phyloP scores from a whole-genome alignment of 2,113 vertebrate species.

The Lampris megalopsis region DNA sequence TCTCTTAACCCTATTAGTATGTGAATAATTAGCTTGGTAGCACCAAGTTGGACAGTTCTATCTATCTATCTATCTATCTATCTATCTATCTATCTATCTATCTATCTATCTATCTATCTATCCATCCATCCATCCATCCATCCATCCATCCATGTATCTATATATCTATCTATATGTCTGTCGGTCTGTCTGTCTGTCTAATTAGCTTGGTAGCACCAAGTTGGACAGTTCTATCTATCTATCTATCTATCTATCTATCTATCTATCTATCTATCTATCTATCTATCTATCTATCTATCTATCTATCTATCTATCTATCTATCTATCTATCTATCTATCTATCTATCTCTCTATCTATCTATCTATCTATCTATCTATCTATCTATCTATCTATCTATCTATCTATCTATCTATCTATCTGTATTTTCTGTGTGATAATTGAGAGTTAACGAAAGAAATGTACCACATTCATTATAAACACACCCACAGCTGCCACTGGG shows the following conservation, averaged over 20 bases:
- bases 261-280: conserved; percentile 26
- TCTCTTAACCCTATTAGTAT: conserved; percentile 71
- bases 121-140: conserved; percentile 13
- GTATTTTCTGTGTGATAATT: conserved; percentile 55
- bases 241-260: conserved; percentile 36
- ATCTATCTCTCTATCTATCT: conserved; percentile 17
- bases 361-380: conserved; percentile 36
- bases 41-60: background rate
- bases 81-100: conserved; percentile 32
- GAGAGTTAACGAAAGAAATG: conserved; percentile 69
- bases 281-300: conserved; percentile 35
- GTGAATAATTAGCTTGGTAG: conserved; percentile 73
- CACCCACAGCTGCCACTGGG: conserved; percentile 74
- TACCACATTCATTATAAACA: conserved; percentile 66
- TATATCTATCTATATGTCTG: conserved; percentile 8
- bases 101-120: conserved; percentile 44
- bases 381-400: conserved; percentile 40
- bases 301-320: conserved; percentile 14
- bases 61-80: conserved; percentile 46
- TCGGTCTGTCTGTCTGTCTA: conserved; percentile 29
- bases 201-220: conserved; percentile 18
- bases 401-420: conserved; percentile 23
- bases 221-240: conserved; percentile 22
- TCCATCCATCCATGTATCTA: conserved; percentile 15
- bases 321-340: conserved; percentile 14